Percentiles rank a stretch among this genome's conserved stretches.
phyloP scores from a whole-genome alignment of 2,113 vertebrate genomes.

The Neolamprologus longior region DNA sequence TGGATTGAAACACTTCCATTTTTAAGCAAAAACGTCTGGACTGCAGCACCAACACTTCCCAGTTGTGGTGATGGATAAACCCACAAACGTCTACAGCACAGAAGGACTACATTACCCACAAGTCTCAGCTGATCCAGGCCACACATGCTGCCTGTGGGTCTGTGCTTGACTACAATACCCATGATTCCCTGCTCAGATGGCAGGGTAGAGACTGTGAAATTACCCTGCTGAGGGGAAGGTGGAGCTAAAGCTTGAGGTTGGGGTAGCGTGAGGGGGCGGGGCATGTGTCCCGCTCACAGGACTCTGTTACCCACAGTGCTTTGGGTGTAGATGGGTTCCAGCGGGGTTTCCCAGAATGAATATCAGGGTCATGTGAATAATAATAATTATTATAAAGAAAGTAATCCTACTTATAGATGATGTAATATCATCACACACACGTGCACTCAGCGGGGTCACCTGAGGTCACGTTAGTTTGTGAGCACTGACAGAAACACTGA shows the following conservation, averaged over 20 bases:
- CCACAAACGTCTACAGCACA: not conserved
- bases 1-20: not conserved
- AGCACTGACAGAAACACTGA: constrained; percentile 1
- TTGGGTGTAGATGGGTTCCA: not conserved
- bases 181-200: not conserved
- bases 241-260: not conserved
- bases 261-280: not conserved
- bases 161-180: not conserved
- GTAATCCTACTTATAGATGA: not conserved
- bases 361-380: constrained; percentile 33
- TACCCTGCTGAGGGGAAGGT: not conserved
- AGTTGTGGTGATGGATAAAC: not conserved
- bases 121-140: not conserved
- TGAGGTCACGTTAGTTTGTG: not conserved
- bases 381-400: not conserved
- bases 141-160: not conserved
- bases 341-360: not conserved
- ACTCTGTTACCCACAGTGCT: constrained; percentile 7
- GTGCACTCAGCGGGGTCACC: not conserved
- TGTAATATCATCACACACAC: not conserved
- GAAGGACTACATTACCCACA: not conserved
- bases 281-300: not conserved
- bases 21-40: not conserved
- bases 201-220: not conserved
- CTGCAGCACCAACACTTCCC: constrained; percentile 18